These are phyloP conservation scores for Melanotaenia parkinsoni DNA, from an alignment of 2,797 vertebrate genomes.

Conservation along the genomic window DNA sequence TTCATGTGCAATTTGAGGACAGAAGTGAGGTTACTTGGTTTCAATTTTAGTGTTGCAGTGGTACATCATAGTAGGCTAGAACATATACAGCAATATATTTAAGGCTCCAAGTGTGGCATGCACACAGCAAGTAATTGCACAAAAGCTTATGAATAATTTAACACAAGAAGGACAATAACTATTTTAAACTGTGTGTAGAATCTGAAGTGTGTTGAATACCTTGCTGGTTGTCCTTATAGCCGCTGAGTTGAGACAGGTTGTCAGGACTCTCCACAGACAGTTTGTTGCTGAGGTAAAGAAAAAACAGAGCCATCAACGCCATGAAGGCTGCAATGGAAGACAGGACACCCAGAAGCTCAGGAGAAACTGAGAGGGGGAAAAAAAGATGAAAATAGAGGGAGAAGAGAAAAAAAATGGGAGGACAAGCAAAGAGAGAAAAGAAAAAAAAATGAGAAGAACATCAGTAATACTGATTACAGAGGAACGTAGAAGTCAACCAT, in stretches of 20 bases:
- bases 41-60: background rate
- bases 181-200: background rate
- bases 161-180: background rate
- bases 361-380: constrained; percentile 88
- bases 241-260: constrained; percentile 87
- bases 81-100: background rate
- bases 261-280: constrained; percentile 91
- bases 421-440: constrained; percentile 15
- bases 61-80: background rate
- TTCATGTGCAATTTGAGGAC: too few relatives aligned
- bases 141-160: too few relatives aligned
- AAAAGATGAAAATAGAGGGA: background rate
- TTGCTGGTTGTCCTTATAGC: constrained; percentile 85
- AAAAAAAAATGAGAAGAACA: constrained; percentile 37
- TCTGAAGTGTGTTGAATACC: constrained; percentile 73
- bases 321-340: constrained; percentile 94
- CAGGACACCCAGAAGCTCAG: constrained; percentile 95
- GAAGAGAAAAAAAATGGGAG: background rate
- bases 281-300: constrained; percentile 98
- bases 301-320: constrained; percentile 93
- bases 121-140: too few relatives aligned
- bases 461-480: background rate
- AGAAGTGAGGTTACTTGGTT: too few relatives aligned
- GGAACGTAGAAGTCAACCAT: constrained; percentile 3
- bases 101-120: background rate